These are phyloP conservation scores for Diglossa cyanea DNA, from an alignment of 2,797 vertebrate species.

Conservation along the genomic window DNA sequence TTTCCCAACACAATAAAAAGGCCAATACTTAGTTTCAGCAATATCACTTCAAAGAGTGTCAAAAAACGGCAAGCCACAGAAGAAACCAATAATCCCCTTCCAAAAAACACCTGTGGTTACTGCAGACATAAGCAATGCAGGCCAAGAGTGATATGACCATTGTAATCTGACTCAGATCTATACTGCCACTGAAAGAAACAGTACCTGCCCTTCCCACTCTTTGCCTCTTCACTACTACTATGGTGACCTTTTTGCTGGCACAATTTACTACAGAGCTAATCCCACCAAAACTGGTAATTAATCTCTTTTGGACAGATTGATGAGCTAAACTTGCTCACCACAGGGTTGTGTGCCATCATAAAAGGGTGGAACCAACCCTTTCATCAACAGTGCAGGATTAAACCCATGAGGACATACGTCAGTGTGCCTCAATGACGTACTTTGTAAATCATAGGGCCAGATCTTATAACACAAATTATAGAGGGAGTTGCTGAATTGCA, in stretches of 20 bases:
- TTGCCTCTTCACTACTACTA: not conserved
- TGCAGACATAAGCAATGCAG: not conserved
- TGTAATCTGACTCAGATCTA: not conserved
- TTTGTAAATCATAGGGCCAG: not conserved
- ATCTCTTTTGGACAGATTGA: not conserved
- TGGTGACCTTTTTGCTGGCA: not conserved
- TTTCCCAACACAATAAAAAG: not conserved
- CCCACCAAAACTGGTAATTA: not conserved
- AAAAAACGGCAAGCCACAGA: not conserved
- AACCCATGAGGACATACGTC: conserved; percentile 34
- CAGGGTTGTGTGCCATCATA: not conserved
- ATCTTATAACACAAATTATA: not conserved
- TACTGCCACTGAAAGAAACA: not conserved
- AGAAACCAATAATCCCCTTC: not conserved
- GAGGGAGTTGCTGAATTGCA: not conserved
- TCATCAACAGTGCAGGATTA: conserved; percentile 43
- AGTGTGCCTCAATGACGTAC: conserved; percentile 17
- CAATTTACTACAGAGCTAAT: not conserved
- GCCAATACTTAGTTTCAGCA: not conserved
- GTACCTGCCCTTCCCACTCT: not conserved
- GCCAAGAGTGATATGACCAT: not conserved
- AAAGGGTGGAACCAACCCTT: conserved; percentile 22
- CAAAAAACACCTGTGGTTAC: not conserved
- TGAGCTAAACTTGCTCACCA: not conserved
- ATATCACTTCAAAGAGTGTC: not conserved